Evolutionary conservation across 2,888 invertebrate genomes (phyloP).

Genomic region (Athalia rosae): DNA sequence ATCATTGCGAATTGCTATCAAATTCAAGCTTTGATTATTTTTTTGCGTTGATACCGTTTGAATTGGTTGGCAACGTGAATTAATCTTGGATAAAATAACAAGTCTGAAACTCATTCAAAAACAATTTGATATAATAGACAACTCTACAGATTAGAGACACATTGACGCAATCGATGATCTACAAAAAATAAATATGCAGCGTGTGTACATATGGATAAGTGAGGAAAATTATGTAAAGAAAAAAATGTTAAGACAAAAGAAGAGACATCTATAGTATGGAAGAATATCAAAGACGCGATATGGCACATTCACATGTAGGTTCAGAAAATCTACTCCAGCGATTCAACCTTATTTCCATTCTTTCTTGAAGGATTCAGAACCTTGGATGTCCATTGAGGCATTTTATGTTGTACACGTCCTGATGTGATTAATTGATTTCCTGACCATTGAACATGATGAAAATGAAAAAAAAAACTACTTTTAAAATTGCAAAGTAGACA

Average conservation of each 20-base stretch:
- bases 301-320: constrained; percentile 24
- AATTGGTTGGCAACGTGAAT: constrained; percentile 41
- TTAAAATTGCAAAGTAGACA: constrained; percentile 4
- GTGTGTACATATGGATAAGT: constrained; percentile 10
- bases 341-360: constrained; percentile 18
- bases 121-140: constrained; percentile 27
- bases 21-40: constrained; percentile 44
- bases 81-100: constrained; percentile 30
- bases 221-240: background rate
- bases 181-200: background rate
- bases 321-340: constrained; percentile 15
- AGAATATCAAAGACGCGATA: background rate
- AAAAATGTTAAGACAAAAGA: background rate
- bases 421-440: constrained; percentile 29
- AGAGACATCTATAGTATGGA: constrained; percentile 1
- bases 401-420: constrained; percentile 13
- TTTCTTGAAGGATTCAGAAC: constrained; percentile 15
- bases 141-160: constrained; percentile 26
- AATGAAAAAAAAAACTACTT: constrained; percentile 9
- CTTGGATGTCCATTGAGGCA: constrained; percentile 21
- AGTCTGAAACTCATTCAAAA: constrained; percentile 16
- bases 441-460: constrained; percentile 15
- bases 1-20: constrained; percentile 41
- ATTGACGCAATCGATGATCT: constrained; percentile 38
- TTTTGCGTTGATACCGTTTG: constrained; percentile 39